A percentile compares a stretch with the other conserved stretches of the same genome.
Evolutionary conservation across 2,797 vertebrate species (phyloP).

Genomic region (Myotis myotis): DNA sequence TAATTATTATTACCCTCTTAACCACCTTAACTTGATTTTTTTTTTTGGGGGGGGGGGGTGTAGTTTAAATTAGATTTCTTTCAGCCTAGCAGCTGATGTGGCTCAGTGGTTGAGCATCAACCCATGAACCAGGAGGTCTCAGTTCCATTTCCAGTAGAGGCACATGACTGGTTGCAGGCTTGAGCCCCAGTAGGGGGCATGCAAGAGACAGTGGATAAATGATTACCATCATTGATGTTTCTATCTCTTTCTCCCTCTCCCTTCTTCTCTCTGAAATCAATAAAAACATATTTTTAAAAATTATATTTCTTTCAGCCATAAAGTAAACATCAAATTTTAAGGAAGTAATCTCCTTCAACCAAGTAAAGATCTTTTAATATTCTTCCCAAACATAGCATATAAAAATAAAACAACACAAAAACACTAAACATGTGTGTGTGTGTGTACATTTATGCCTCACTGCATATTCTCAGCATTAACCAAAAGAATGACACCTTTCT

Average conservation of each 20-base stretch:
- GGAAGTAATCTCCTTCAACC: not conserved
- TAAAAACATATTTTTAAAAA: not conserved
- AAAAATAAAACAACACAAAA: not conserved
- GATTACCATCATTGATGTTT: too few relatives aligned
- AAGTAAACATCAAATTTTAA: constrained; percentile 11
- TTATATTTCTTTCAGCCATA: not conserved
- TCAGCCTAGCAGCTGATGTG: not conserved
- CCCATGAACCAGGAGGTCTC: too few relatives aligned
- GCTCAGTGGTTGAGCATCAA: too few relatives aligned
- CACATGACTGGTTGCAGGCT: too few relatives aligned
- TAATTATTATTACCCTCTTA: not conserved
- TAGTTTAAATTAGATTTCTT: not conserved
- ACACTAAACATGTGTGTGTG: not conserved
- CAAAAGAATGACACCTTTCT: not conserved
- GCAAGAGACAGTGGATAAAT: too few relatives aligned
- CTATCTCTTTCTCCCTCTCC: too few relatives aligned
- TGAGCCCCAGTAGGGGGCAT: too few relatives aligned
- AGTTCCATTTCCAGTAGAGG: too few relatives aligned
- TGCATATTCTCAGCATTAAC: not conserved
- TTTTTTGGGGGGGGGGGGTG: not conserved
- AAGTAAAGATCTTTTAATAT: not conserved
- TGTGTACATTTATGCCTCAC: not conserved
- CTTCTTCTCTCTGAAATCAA: too few relatives aligned
- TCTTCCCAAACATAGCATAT: not conserved
- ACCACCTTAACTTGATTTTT: not conserved